Percentiles rank a stretch among this genome's conserved stretches.
These are phyloP conservation scores for Chromis chromis DNA, from an alignment of 2,797 vertebrate genomes.

Conservation along the genomic window DNA sequence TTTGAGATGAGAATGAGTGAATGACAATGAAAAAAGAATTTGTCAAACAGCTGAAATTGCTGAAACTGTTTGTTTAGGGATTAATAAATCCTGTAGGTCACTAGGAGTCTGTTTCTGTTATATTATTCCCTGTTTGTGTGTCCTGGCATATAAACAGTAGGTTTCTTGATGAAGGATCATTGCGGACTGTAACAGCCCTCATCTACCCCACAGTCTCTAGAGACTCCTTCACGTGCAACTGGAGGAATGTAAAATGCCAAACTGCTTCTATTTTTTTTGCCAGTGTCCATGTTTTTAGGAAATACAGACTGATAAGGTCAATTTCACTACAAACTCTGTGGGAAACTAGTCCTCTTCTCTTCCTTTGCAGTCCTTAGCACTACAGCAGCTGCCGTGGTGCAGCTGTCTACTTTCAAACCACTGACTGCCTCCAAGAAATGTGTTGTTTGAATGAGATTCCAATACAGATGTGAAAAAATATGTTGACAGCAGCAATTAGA, in stretches of 20 bases:
- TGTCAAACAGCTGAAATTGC: constrained; percentile 56
- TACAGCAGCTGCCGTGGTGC: constrained; percentile 60
- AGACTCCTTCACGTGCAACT: constrained; percentile 52
- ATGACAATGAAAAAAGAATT: constrained; percentile 65
- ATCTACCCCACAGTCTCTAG: constrained; percentile 44
- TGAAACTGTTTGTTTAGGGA: constrained; percentile 69
- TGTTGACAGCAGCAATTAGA: constrained; percentile 46
- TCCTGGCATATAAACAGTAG: constrained; percentile 50
- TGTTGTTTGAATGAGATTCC: constrained; percentile 67
- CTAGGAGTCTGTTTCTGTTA: constrained; percentile 68
- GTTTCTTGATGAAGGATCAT: constrained; percentile 73
- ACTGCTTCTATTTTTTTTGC: constrained; percentile 23
- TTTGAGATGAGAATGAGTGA: constrained; percentile 69
- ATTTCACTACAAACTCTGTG: constrained; percentile 38
- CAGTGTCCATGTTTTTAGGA: constrained; percentile 31
- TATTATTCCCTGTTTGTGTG: constrained; percentile 67
- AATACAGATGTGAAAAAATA: constrained; percentile 59
- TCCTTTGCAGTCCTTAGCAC: constrained; percentile 61
- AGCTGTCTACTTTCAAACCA: constrained; percentile 60
- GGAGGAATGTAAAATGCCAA: constrained; percentile 60
- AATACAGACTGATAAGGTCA: constrained; percentile 48
- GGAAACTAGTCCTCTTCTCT: constrained; percentile 30
- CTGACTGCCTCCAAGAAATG: constrained; percentile 69
- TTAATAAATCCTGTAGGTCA: constrained; percentile 77
- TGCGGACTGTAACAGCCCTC: constrained; percentile 72